Conservation (phyloP, 2,113 vertebrate genomes). For the Phylloscopus trochiloides region DNA sequence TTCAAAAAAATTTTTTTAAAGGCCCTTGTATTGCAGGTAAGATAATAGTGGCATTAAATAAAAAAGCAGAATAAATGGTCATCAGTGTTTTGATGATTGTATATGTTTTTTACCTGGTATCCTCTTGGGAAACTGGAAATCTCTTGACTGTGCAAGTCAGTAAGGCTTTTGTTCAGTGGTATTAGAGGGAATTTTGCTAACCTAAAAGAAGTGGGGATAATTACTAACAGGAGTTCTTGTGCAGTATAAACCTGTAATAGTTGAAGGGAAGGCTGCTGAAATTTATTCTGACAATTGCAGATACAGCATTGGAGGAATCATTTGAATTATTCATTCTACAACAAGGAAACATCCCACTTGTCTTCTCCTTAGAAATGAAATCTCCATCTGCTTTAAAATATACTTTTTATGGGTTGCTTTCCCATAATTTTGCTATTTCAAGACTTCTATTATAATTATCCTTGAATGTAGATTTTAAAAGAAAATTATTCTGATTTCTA, state of each 20-base stretch:
- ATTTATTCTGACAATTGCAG: slow-evolving; percentile 58
- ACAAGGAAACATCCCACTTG: slow-evolving; percentile 52
- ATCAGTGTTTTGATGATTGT: not conserved
- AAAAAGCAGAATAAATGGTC: not conserved
- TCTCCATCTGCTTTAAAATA: slow-evolving; percentile 34
- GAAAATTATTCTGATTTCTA: slow-evolving; percentile 22
- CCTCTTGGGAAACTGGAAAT: not conserved
- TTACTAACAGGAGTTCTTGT: slow-evolving; percentile 28
- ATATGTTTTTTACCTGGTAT: not conserved
- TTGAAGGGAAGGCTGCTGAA: slow-evolving; percentile 44
- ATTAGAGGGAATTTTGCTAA: not conserved
- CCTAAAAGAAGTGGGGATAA: not conserved
- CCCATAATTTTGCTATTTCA: slow-evolving; percentile 25
- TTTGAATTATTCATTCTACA: slow-evolving; percentile 72
- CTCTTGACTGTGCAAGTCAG: not conserved
- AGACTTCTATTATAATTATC: slow-evolving; percentile 1
- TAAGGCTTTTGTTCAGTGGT: not conserved
- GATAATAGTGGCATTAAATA: not conserved
- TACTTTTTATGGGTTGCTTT: not conserved
- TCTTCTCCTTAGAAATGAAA: slow-evolving; percentile 57
- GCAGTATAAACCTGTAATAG: slow-evolving; percentile 16
- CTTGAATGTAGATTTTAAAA: not conserved
- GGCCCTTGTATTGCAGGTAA: not conserved
- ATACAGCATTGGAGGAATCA: slow-evolving; percentile 11
- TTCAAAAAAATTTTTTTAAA: not conserved